These are phyloP conservation scores for Ditula angustiorana DNA, from an alignment of 2,888 invertebrate genomes.

Conservation along the genomic window DNA sequence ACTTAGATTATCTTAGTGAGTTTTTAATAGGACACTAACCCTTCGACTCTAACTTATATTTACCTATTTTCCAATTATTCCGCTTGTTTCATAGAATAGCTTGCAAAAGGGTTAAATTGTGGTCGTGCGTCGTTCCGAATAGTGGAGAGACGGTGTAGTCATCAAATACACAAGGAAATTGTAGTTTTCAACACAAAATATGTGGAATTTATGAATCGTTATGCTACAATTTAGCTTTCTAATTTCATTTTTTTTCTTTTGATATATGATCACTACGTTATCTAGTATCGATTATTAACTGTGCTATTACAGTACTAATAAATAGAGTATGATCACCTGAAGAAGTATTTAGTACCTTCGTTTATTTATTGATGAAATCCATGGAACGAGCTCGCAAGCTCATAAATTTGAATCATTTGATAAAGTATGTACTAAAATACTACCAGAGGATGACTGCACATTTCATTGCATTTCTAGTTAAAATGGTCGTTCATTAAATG, in stretches of 20 bases:
- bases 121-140: constrained; percentile 5
- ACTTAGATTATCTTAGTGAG: too few relatives aligned
- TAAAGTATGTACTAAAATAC: not conserved
- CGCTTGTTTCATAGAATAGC: too few relatives aligned
- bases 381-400: not conserved
- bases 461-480: constrained; percentile 20
- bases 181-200: not conserved
- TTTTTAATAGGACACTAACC: too few relatives aligned
- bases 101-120: not conserved
- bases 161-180: constrained; percentile 14
- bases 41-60: too few relatives aligned
- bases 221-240: constrained; percentile 23
- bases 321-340: constrained; percentile 39
- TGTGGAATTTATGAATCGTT: constrained; percentile 12
- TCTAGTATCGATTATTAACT: constrained; percentile 45
- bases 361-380: not conserved
- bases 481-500: constrained; percentile 26
- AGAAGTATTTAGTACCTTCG: constrained; percentile 6
- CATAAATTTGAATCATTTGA: not conserved
- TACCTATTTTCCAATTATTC: not conserved
- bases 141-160: constrained; percentile 11
- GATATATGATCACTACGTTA: constrained; percentile 50
- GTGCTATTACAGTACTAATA: constrained; percentile 54
- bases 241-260: constrained; percentile 47
- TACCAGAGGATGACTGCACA: not conserved